These are phyloP conservation scores for Tachina grossa DNA, from an alignment of 2,888 invertebrate species.

Conservation along the genomic window DNA sequence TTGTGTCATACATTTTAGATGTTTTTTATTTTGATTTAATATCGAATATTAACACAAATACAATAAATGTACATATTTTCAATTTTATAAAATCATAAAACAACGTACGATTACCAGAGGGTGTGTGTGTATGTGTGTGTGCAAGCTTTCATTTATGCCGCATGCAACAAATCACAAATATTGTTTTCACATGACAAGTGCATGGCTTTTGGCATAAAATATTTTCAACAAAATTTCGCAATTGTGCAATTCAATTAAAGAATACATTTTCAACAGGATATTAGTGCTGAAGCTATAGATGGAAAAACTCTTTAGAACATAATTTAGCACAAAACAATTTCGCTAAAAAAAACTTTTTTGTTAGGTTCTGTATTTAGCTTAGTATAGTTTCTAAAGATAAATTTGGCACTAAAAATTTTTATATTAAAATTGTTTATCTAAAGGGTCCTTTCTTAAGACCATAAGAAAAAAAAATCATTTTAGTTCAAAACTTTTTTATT, in stretches of 20 bases:
- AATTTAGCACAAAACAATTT: too few relatives aligned
- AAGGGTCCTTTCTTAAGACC: neutral
- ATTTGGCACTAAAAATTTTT: neutral
- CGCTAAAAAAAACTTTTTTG: too few relatives aligned
- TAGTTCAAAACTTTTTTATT: too few relatives aligned
- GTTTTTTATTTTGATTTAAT: neutral
- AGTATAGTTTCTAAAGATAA: neutral
- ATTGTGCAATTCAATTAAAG: neutral
- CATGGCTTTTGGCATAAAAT: conserved; percentile 12
- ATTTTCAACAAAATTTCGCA: neutral
- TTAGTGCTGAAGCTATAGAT: neutral
- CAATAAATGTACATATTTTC: conserved; percentile 30
- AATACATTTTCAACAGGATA: neutral
- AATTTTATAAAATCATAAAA: conserved; percentile 10
- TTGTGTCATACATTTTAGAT: neutral
- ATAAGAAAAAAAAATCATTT: too few relatives aligned
- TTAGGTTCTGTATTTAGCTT: too few relatives aligned
- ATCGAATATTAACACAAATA: conserved; percentile 15
- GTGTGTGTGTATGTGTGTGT: neutral
- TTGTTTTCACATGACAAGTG: conserved; percentile 59
- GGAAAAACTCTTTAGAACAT: neutral
- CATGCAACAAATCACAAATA: conserved; percentile 55
- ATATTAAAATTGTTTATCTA: neutral
- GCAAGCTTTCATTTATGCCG: neutral
- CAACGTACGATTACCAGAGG: neutral